phyloP scores from a whole-genome alignment of 2,797 vertebrate species.

The Hirundo rustica region DNA sequence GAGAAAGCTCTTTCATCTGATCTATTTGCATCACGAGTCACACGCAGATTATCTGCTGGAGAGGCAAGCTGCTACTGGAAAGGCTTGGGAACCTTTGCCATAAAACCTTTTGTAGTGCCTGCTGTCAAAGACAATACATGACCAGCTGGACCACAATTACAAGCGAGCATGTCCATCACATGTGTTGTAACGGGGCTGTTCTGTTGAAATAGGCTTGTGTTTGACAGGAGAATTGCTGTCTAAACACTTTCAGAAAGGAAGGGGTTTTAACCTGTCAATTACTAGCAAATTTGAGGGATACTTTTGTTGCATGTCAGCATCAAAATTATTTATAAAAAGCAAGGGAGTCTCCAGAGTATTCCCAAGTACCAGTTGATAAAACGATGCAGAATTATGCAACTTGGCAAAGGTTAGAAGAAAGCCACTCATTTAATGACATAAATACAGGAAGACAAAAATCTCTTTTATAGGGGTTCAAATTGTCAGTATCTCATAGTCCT shows the following conservation, averaged over 20 bases:
- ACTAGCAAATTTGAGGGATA: background rate
- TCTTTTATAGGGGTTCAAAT: background rate
- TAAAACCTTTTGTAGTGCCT: constrained; percentile 29
- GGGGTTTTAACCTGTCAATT: background rate
- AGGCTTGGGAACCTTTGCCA: background rate
- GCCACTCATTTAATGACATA: background rate
- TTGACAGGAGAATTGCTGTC: background rate
- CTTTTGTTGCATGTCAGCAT: background rate
- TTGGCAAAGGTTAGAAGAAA: background rate
- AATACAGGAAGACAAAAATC: constrained; percentile 25
- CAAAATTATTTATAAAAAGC: background rate
- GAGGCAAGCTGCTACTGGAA: background rate
- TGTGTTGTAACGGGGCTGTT: background rate
- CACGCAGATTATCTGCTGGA: background rate
- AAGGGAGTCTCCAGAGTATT: background rate
- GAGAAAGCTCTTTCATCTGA: background rate
- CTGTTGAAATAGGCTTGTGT: background rate
- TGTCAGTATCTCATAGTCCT: background rate
- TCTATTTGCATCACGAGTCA: background rate
- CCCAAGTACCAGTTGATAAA: background rate
- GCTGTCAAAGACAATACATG: constrained; percentile 9
- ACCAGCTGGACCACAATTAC: background rate
- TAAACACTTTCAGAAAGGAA: background rate
- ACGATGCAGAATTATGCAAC: background rate
- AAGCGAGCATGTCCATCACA: background rate